phyloP scores from a whole-genome alignment of 37 sponge, comb jelly and placozoan genomes.

The Chondrosia reniformis region DNA sequence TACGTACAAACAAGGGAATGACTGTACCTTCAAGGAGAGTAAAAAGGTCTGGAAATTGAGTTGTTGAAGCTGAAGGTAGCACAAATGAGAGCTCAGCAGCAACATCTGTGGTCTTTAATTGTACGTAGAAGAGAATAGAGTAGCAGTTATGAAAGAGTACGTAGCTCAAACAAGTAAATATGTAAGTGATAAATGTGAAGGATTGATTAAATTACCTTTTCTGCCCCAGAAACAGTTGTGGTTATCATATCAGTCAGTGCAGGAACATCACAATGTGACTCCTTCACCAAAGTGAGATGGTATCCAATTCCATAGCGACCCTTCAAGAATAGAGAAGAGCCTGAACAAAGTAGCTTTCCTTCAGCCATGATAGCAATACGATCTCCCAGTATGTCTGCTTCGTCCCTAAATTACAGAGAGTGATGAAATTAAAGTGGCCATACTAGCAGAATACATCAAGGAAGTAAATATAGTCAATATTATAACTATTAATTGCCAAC shows the following conservation, averaged over 20 bases:
- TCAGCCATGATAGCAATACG: constrained; percentile 72
- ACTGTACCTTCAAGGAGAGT: neutral
- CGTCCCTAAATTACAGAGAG: constrained; percentile 30
- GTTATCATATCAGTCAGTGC: constrained; percentile 50
- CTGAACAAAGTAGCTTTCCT: constrained; percentile 46
- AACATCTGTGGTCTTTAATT: constrained; percentile 53
- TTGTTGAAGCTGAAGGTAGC: neutral
- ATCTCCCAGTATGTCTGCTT: constrained; percentile 74
- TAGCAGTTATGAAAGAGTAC: no score
- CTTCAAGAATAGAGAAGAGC: constrained; percentile 55
- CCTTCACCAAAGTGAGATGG: constrained; percentile 90
- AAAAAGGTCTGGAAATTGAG: constrained; percentile 8
- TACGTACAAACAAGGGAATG: no score
- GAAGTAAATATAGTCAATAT: no score
- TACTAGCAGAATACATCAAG: no score
- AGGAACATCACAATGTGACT: constrained; percentile 45
- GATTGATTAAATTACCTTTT: neutral
- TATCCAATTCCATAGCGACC: constrained; percentile 88
- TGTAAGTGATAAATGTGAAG: neutral
- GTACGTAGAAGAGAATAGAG: neutral
- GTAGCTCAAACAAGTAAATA: no score
- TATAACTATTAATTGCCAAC: no score
- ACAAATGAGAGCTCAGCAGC: constrained; percentile 84
- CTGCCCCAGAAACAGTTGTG: constrained; percentile 39
- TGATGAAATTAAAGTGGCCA: no score